Conservation (phyloP, 1,140 invertebrate species). For the Neuroterus valhalla region DNA sequence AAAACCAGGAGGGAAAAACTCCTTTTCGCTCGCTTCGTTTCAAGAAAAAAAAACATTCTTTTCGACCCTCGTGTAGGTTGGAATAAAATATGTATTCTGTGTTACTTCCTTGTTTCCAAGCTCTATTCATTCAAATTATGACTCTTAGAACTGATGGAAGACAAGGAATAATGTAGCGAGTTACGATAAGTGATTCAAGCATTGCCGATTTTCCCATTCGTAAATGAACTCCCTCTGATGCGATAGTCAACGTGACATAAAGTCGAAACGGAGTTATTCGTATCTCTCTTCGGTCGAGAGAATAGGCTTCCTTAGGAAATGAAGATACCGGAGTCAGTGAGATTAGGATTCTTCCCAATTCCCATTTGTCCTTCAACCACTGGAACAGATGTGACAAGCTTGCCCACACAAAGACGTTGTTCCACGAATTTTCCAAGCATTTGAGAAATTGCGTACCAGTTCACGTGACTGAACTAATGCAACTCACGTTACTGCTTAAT, state of each 20-base stretch:
- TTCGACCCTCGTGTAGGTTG: no score
- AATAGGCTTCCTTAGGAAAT: conserved; percentile 56
- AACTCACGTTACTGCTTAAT: conserved; percentile 71
- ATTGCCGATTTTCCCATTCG: conserved; percentile 31
- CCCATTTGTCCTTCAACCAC: conserved; percentile 58
- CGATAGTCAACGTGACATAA: conserved; percentile 69
- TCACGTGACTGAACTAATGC: conserved; percentile 69
- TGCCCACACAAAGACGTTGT: neutral
- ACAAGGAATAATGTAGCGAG: conserved; percentile 37
- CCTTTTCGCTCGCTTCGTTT: no score
- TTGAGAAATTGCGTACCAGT: conserved; percentile 71
- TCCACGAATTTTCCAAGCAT: conserved; percentile 51
- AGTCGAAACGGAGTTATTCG: conserved; percentile 57
- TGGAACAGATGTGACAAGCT: conserved; percentile 35
- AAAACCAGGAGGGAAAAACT: no score
- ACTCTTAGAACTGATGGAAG: neutral
- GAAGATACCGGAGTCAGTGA: conserved; percentile 64
- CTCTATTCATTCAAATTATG: neutral
- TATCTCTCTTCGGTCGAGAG: conserved; percentile 27
- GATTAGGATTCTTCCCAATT: conserved; percentile 68
- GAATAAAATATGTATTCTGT: no score
- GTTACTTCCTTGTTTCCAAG: no score
- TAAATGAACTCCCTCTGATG: conserved; percentile 61
- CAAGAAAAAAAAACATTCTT: no score
- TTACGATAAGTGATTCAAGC: conserved; percentile 30